Conservation (phyloP, 2,888 invertebrate species). For the Neocrepidodera transversa region DNA sequence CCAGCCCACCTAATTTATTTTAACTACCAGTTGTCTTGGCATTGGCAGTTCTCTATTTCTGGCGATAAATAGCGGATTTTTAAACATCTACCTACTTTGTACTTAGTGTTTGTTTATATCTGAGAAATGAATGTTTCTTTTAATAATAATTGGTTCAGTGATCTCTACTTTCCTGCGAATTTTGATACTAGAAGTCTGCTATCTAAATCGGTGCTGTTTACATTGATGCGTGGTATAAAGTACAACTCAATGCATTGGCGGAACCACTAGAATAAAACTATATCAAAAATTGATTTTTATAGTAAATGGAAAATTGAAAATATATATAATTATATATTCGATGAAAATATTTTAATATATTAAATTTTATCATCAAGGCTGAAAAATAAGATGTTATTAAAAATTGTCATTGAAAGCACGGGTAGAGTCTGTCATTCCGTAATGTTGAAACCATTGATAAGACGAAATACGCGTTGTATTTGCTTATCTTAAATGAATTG, state of each 20-base stretch:
- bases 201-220: conserved; percentile 14
- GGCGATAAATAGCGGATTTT: background rate
- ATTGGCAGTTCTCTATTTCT: background rate
- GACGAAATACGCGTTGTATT: conserved; percentile 1
- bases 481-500: conserved; percentile 6
- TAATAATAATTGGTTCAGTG: conserved; percentile 31
- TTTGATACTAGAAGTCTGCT: conserved; percentile 10
- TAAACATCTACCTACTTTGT: conserved; percentile 15
- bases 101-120: conserved; percentile 20
- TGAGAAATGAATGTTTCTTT: conserved; percentile 8
- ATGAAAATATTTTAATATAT: no score
- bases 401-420: conserved; percentile 17
- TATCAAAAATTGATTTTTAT: no score
- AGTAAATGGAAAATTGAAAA: no score
- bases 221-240: background rate
- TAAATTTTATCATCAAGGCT: conserved; percentile 6
- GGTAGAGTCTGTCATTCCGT: conserved; percentile 3
- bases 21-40: background rate
- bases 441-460: conserved; percentile 22
- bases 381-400: conserved; percentile 12
- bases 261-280: no score
- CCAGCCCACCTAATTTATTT: background rate
- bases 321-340: no score
- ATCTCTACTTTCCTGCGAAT: conserved; percentile 23
- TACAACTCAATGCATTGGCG: conserved; percentile 1